These are phyloP conservation scores for Fundulus diaphanus DNA, from an alignment of 2,797 vertebrate genomes.

Conservation along the genomic window DNA sequence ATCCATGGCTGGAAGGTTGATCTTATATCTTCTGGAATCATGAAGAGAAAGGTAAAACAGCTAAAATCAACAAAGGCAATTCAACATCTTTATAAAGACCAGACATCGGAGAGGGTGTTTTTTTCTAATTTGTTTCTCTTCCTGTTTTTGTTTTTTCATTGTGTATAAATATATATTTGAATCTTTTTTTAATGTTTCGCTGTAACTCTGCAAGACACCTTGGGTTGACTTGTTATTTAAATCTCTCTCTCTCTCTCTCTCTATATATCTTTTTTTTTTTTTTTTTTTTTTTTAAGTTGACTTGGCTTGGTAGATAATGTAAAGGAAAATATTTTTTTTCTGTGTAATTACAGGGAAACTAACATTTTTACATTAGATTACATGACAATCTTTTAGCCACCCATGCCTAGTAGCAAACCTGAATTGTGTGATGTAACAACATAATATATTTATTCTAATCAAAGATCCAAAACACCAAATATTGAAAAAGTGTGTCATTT, in stretches of 20 bases:
- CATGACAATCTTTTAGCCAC: background rate
- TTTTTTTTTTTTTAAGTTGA: too few species aligned
- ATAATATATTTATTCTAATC: constrained; percentile 22
- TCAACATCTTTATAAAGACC: background rate
- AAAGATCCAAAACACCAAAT: constrained; percentile 28
- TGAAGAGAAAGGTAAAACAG: background rate
- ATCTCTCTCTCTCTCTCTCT: too few species aligned
- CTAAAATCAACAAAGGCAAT: background rate
- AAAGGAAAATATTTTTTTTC: background rate
- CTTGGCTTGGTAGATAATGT: background rate
- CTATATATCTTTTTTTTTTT: too few species aligned
- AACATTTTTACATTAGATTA: background rate
- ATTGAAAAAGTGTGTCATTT: constrained; percentile 14
- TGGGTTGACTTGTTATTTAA: background rate
- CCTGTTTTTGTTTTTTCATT: background rate
- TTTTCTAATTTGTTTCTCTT: background rate
- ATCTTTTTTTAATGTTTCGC: background rate
- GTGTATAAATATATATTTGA: background rate
- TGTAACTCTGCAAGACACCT: background rate
- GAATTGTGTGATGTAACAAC: constrained; percentile 27
- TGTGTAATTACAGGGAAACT: background rate
- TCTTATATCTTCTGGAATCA: background rate
- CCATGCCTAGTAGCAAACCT: constrained; percentile 36
- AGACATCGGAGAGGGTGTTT: background rate
- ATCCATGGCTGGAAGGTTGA: background rate